Conservation (phyloP, 2,113 vertebrate genomes). For the Capra hircus region DNA sequence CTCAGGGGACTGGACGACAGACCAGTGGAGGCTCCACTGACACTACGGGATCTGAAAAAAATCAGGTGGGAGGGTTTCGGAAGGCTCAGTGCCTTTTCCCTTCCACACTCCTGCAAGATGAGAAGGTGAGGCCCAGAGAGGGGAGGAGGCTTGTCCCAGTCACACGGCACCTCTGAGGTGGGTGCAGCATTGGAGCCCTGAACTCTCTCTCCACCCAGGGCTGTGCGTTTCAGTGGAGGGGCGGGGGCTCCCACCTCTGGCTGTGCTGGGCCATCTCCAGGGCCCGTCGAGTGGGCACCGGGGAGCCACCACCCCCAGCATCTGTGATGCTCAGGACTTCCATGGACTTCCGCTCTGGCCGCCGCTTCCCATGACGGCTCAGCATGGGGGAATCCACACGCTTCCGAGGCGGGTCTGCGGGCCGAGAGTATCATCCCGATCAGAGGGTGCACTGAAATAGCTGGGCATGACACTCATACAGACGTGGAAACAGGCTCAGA, state of each 20-base stretch:
- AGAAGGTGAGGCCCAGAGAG: background rate
- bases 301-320: constrained; percentile 91
- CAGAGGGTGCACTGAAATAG: background rate
- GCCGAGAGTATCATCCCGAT: background rate
- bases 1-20: constrained; percentile 93
- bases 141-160: background rate
- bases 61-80: background rate
- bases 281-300: constrained; percentile 89
- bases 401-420: constrained; percentile 90
- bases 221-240: no score
- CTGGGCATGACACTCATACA: accelerated
- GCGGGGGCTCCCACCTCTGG: constrained; percentile 83
- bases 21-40: constrained; percentile 92
- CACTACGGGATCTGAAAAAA: constrained; percentile 87
- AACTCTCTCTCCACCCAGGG: background rate
- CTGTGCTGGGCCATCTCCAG: constrained; percentile 93
- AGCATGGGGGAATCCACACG: constrained; percentile 94
- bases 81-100: background rate
- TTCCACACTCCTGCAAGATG: background rate
- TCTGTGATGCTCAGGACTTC: constrained; percentile 93
- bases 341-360: constrained; percentile 93
- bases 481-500: background rate
- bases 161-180: background rate
- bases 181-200: background rate
- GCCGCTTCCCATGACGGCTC: constrained; percentile 89